phyloP scores from a whole-genome alignment of 2,888 invertebrate genomes.

The Sipha maydis region DNA sequence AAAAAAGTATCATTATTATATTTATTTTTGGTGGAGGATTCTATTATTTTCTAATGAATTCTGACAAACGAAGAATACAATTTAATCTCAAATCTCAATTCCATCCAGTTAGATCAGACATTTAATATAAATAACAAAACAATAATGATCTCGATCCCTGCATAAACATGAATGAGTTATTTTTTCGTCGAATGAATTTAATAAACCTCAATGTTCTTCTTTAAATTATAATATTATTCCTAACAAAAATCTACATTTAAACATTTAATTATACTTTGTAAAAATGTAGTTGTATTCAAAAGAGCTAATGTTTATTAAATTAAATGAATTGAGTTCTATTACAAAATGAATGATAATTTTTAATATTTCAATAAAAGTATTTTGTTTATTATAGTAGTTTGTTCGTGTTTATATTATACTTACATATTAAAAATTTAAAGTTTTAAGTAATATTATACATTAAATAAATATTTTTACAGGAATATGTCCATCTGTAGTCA shows the following conservation, averaged over 20 bases:
- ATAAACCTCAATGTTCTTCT: neutral
- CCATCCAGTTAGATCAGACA: neutral
- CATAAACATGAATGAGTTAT: neutral
- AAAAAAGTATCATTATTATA: conserved; percentile 4
- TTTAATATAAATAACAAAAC: neutral
- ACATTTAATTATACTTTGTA: neutral
- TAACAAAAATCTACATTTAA: neutral
- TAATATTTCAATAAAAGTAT: neutral
- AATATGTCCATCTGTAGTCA: neutral
- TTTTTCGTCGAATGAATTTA: neutral
- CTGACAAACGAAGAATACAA: neutral
- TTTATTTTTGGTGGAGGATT: neutral
- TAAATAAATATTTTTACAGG: neutral
- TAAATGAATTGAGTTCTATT: too few relatives aligned
- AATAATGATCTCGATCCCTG: neutral
- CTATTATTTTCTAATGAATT: conserved; percentile 11
- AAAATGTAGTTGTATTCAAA: too few relatives aligned
- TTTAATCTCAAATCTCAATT: conserved; percentile 2
- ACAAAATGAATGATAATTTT: too few relatives aligned
- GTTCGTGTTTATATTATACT: neutral
- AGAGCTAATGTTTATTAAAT: too few relatives aligned
- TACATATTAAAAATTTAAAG: neutral
- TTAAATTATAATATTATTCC: neutral
- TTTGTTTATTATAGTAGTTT: neutral
- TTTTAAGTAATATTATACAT: neutral